Base-by-base conservation (phyloP, 2,113 vertebrate genomes). In the Okapia johnstoni region DNA sequence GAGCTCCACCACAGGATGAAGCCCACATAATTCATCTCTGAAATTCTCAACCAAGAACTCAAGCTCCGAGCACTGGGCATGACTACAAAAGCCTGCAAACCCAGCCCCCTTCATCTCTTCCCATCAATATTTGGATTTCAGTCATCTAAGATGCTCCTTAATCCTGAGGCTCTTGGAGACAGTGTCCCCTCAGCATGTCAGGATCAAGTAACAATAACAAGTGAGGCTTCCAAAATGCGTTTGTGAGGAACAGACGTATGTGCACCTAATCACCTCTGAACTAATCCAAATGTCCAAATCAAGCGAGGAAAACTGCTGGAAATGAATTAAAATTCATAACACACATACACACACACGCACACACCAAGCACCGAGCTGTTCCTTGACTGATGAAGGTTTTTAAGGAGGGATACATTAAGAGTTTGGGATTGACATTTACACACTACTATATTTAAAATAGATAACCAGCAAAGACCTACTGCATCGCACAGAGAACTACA, bases 311-410 rank as follows among this genome's bases (percentile, higher is more conserved):
- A 85, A 57, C 9, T 19, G 6, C 10, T 40, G 3, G 2, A 19
- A 91, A 48, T 6, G 1, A 81, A 70, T 36, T 55, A 57, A 86
- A 86, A 94, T 16, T 25, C 89, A 36, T 55, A 43, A 17, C 0
- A 19, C 16, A 23, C 9, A 15, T 7, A 26, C 5, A 30, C 16
- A 55, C 0, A 23, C 5, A 26, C 7, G 10, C 16, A 26, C 11
- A 28, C 11, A 40, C 10, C 79, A 81, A 81, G 30, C 30, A 19
- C 28, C 10, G 12, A 33, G 16, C 1, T 28, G 19, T 81, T 63
- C 30, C 76, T 61, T 77, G 43, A 30, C 55, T 88, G n/a, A 54
- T 13, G 33, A n/a, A 54, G 33, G 50, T 7, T 54, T 81, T 54
- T 13, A 81, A n/a, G 30, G 48, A 81, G 2, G 9, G 77, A 33